Base-by-base conservation (phyloP, 2,888 invertebrate species). In the Heliconius hortense region DNA sequence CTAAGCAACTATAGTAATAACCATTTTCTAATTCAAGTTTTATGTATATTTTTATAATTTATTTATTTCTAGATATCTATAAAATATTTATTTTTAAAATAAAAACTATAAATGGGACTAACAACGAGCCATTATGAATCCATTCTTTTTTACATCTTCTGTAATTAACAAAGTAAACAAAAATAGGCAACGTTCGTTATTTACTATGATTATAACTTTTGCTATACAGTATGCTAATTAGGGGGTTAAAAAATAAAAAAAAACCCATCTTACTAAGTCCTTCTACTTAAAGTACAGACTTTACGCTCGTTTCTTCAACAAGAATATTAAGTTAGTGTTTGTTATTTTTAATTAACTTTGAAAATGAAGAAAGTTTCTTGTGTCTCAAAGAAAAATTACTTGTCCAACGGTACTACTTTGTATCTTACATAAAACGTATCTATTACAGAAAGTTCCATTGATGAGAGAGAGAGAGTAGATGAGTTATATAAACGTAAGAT, bases 261-360 rank as follows among this genome's bases (percentile, higher is more conserved):
- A 64, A 53, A 31, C 24, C 28, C 13, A 28, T 53, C 53, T 53
- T n/a, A 56, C 69, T 18, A 56, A 56, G 56, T 69, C 53, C 31
- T 69, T 35, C 24, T 56, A 69, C 56, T 28, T 35, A 28, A 69
- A 69, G 56, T 56, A 56, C n/a, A 66, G 56, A 69, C 15, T 69
- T 35, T 31, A 31, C 56, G 69, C 68, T 53, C 43, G 43, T 68
- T 48, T 69, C 69, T 56, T 69, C 31, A 69, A 15, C 28, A 31
- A 56, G 69, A 56, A 69, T 69, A 69, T 69, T 69, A 69, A 69
- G 53, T 69, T 53, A 28, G 56, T 56, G 56, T 69, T 69, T 69
- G 69, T 69, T 69, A 69, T 69, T 69, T 69, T 56, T 69, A 69
- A 69, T 69, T 69, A 69, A 69, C 69, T 69, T 69, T 69, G 53